Evolutionary conservation across 2,797 vertebrate genomes (phyloP).

Genomic region (Lutjanus argentimaculatus): DNA sequence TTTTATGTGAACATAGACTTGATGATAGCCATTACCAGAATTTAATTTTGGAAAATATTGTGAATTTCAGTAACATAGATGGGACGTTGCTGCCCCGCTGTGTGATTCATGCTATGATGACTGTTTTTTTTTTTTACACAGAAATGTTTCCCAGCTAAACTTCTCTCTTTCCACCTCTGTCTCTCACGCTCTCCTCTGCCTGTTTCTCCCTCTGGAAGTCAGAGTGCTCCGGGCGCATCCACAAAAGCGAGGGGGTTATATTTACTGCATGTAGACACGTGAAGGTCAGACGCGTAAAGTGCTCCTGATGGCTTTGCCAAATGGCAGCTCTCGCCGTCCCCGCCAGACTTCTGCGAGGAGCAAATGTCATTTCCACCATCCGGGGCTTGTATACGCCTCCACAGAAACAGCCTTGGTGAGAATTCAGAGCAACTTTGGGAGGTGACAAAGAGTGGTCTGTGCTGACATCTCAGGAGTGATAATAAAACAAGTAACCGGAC

Average conservation of each 20-base stretch:
- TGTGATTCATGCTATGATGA: slow-evolving; percentile 39
- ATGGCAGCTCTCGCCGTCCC: slow-evolving; percentile 68
- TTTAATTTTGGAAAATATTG: slow-evolving; percentile 52
- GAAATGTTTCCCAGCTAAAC: slow-evolving; percentile 34
- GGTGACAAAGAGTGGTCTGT: slow-evolving; percentile 73
- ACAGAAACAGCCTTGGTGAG: slow-evolving; percentile 44
- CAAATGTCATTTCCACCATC: slow-evolving; percentile 66
- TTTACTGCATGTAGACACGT: slow-evolving; percentile 87
- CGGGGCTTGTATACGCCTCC: slow-evolving; percentile 43
- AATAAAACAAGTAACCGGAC: slow-evolving; percentile 73
- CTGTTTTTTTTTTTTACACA: not conserved
- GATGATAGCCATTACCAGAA: slow-evolving; percentile 29
- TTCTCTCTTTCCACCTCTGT: slow-evolving; percentile 31
- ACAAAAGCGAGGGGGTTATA: slow-evolving; percentile 74
- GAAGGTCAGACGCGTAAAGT: slow-evolving; percentile 86
- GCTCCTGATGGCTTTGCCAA: slow-evolving; percentile 87
- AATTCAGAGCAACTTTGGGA: slow-evolving; percentile 54
- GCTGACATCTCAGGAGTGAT: slow-evolving; percentile 73
- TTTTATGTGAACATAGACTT: not conserved
- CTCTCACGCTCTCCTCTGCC: slow-evolving; percentile 57
- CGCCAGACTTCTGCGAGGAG: slow-evolving; percentile 53
- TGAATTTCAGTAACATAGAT: slow-evolving; percentile 21
- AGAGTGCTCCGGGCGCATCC: slow-evolving; percentile 55
- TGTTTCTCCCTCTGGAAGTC: slow-evolving; percentile 48
- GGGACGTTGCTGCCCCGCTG: slow-evolving; percentile 1